Percentiles rank a stretch among this genome's conserved stretches.
These are phyloP conservation scores for Spodoptera frugiperda DNA, from an alignment of 1,140 invertebrate species.

Conservation along the genomic window DNA sequence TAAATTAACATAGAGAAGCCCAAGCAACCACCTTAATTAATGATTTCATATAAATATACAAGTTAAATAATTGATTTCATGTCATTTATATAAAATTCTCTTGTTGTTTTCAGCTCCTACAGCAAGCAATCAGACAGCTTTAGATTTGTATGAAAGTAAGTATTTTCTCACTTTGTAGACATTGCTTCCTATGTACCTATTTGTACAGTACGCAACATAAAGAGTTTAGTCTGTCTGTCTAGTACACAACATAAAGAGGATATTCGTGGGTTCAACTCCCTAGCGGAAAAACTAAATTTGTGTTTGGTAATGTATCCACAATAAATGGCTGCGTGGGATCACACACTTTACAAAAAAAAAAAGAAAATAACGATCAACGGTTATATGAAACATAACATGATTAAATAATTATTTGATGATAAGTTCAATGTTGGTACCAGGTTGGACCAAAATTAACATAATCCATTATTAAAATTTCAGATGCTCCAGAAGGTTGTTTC, in stretches of 20 bases:
- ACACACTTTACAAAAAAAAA: no score
- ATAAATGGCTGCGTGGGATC: no score
- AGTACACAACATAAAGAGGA: no score
- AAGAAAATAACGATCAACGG: no score
- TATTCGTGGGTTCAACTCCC: no score
- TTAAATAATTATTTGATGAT: background rate
- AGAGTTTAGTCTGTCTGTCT: no score
- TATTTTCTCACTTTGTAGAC: conserved; percentile 7
- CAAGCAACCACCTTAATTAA: conserved; percentile 11
- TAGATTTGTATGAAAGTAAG: conserved; percentile 78
- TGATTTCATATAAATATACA: background rate
- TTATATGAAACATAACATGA: no score
- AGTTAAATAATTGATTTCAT: background rate
- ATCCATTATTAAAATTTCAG: conserved; percentile 24
- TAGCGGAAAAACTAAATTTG: no score
- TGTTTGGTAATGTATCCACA: no score
- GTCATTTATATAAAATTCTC: conserved; percentile 26
- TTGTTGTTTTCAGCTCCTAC: conserved; percentile 77
- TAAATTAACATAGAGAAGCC: conserved; percentile 36
- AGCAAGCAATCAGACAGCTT: conserved; percentile 72
- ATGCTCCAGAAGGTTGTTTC: conserved; percentile 91
- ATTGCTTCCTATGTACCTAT: background rate
- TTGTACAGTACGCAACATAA: no score
- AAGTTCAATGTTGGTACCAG: conserved; percentile 6
- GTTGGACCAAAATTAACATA: background rate